Evolutionary conservation across 2,797 vertebrate genomes (phyloP).

Genomic region (Muscicapa comitata): DNA sequence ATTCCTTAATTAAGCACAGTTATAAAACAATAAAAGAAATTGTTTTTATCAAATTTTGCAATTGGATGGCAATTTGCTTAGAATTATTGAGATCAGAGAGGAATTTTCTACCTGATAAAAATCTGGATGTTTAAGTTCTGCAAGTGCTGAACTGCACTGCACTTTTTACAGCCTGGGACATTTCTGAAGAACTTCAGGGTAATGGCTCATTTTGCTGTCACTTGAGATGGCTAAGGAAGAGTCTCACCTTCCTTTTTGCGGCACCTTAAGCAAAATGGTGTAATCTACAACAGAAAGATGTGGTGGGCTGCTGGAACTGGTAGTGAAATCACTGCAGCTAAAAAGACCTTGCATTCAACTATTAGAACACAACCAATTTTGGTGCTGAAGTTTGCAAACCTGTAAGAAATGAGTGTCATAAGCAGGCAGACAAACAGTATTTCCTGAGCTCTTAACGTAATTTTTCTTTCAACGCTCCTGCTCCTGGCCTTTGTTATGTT

Average conservation of each 20-base stretch:
- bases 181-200: neutral
- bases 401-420: neutral
- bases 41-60: neutral
- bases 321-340: neutral
- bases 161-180: neutral
- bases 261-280: neutral
- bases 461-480: constrained; percentile 24
- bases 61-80: neutral
- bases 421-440: neutral
- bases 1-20: neutral
- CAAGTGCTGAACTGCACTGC: neutral
- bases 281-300: neutral
- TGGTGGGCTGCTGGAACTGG: neutral
- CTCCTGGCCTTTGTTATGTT: neutral
- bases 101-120: neutral
- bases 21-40: neutral
- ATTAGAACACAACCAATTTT: neutral
- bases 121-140: neutral
- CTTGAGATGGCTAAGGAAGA: neutral
- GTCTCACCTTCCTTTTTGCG: neutral
- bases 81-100: neutral
- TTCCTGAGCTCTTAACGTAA: neutral
- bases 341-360: neutral
- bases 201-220: neutral
- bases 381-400: neutral